phyloP scores from a whole-genome alignment of 2,888 invertebrate species.

The Osedax fenrisi region DNA sequence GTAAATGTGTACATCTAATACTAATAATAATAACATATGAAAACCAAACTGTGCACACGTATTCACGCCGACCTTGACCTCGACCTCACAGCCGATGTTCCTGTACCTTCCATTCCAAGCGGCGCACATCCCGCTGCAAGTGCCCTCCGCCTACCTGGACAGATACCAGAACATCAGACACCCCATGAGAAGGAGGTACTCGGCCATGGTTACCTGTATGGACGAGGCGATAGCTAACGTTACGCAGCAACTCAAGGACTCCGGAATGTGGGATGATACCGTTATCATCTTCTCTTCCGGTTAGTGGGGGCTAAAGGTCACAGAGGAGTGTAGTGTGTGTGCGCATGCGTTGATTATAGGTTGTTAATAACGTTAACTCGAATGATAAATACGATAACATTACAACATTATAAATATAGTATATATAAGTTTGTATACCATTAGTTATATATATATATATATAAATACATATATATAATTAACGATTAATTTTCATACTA shows the following conservation, averaged over 20 bases:
- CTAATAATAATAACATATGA: too few relatives aligned
- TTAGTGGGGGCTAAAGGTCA: background rate
- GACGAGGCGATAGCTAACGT: slow-evolving; percentile 37
- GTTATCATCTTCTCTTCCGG: slow-evolving; percentile 26
- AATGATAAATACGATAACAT: too few relatives aligned
- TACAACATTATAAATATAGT: too few relatives aligned
- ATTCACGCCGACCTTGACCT: background rate
- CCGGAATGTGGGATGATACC: slow-evolving; percentile 31
- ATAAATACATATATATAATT: too few relatives aligned
- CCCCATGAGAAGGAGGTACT: slow-evolving; percentile 35
- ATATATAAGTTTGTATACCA: too few relatives aligned
- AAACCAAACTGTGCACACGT: background rate
- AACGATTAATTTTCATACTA: too few relatives aligned
- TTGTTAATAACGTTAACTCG: too few relatives aligned
- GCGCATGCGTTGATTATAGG: too few relatives aligned
- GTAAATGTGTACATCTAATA: too few relatives aligned
- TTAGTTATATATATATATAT: too few relatives aligned
- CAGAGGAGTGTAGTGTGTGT: too few relatives aligned
- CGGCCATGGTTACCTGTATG: slow-evolving; percentile 36
- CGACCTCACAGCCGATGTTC: slow-evolving; percentile 32
- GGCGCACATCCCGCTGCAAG: slow-evolving; percentile 40
- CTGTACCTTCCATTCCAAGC: slow-evolving; percentile 41
- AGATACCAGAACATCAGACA: slow-evolving; percentile 34
- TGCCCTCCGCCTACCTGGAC: slow-evolving; percentile 29
- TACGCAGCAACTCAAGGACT: slow-evolving; percentile 31